phyloP scores from a whole-genome alignment of 2,888 invertebrate species.

The Melinopterus prodromus region DNA sequence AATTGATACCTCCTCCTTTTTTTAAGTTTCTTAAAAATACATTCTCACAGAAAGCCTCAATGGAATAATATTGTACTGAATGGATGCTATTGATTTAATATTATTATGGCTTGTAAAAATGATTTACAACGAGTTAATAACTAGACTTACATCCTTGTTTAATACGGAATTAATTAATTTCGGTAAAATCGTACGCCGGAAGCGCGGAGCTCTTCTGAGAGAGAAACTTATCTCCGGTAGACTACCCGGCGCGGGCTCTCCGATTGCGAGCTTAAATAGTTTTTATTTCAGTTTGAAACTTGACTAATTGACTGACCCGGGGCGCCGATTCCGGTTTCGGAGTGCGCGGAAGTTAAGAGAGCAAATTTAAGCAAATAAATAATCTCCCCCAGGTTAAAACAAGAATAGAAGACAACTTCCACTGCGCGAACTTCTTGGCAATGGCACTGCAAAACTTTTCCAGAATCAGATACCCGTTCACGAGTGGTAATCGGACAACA shows the following conservation, averaged over 20 bases:
- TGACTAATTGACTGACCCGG: constrained; percentile 39
- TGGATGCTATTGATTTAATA: too few relatives aligned
- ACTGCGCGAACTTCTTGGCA: not conserved
- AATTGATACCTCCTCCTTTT: too few relatives aligned
- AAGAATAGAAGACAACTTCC: constrained; percentile 36
- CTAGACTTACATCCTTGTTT: not conserved
- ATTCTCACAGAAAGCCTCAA: too few relatives aligned
- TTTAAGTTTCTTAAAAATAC: too few relatives aligned
- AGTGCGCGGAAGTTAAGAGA: constrained; percentile 45
- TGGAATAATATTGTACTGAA: too few relatives aligned
- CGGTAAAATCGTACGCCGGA: not conserved
- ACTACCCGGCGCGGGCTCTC: not conserved
- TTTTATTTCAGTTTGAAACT: constrained; percentile 35
- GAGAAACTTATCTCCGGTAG: not conserved
- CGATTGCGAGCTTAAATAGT: constrained; percentile 7
- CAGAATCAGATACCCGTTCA: not conserved
- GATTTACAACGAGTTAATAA: too few relatives aligned
- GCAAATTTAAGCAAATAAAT: constrained; percentile 47
- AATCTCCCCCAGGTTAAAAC: constrained; percentile 45
- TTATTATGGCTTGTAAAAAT: too few relatives aligned
- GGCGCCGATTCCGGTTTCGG: constrained; percentile 43
- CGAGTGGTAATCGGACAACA: constrained; percentile 4
- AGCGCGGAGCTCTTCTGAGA: not conserved
- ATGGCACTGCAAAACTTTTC: not conserved
- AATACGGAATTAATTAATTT: not conserved